Evolutionary conservation across 2,797 vertebrate genomes (phyloP).

Genomic region (Aphelocoma californica): DNA sequence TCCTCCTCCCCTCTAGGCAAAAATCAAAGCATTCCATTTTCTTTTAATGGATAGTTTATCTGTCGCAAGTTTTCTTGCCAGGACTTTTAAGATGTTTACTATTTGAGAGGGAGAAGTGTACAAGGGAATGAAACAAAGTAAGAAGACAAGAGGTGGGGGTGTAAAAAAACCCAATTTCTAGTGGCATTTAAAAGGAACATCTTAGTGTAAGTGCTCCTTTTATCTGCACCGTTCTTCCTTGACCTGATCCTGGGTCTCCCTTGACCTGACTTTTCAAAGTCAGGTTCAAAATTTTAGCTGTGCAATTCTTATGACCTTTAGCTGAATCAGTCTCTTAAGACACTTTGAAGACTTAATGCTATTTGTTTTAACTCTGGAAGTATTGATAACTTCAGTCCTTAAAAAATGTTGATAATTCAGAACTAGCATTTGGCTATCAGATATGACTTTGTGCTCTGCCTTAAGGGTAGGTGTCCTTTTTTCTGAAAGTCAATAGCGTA

Average conservation of each 20-base stretch:
- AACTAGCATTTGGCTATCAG: background rate
- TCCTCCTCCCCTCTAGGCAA: background rate
- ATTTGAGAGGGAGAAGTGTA: background rate
- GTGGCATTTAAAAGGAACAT: background rate
- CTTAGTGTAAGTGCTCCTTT: background rate
- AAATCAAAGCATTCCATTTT: slow-evolving; percentile 58
- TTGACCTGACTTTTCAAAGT: background rate
- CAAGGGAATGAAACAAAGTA: background rate
- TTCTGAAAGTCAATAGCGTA: background rate
- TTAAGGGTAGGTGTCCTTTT: background rate
- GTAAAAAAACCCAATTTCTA: background rate
- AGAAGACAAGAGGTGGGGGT: background rate
- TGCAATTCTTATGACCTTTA: background rate
- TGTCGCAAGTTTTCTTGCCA: background rate
- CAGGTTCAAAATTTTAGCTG: background rate
- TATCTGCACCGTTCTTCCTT: background rate
- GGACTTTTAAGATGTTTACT: background rate
- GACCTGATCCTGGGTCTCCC: background rate
- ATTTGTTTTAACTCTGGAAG: background rate
- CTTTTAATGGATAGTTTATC: background rate
- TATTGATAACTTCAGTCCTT: background rate
- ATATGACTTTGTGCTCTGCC: background rate
- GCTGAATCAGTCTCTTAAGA: background rate
- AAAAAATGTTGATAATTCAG: background rate
- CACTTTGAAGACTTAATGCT: background rate